Evolutionary conservation across 2,888 invertebrate species (phyloP), one percentile per base, ranked within the genome.

Genomic region (Liodrosophila aerea): DNA sequence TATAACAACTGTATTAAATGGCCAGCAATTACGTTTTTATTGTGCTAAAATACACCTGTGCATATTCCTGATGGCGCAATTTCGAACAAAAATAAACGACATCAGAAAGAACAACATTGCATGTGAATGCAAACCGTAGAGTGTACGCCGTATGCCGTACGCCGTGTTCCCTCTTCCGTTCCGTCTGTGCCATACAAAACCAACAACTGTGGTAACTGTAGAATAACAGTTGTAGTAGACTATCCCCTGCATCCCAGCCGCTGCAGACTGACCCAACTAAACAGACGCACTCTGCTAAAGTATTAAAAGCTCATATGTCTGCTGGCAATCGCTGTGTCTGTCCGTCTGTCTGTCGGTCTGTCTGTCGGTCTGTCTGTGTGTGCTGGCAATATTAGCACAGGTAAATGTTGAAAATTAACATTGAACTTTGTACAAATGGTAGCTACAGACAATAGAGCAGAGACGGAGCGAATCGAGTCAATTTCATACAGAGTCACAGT

Each of bases 11-110:
- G 80, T 72, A 69, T 85, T 80, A 85, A 83, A 85, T 85, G 83
- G 86, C 66, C 68, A 69, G 86, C 81, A 82, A 82, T 82, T 82
- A 82, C 84, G 84, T 84, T 82, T 82, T 82, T 85, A 85, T 82
- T 82, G 86, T 82, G 84, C 81, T 85, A 84, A 81, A 82, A 83
- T 84, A 86, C 81, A 82, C 84, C 81, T 82, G 81, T 85, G 81
- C 84, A 82, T 85, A 82, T 80, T 82, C 86, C 86, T 85, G 84
- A 83, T 85, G 86, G 81, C 81, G 86, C 86, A 82, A 82, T 82
- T 82, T 82, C 86, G 81, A 84, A 82, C 84, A 76, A 85, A 84
- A 82, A 82, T 74, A 82, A 85, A 85, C 77, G 84, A 84, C 74
- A 82, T 82, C 77, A 76, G 81, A 74, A 83, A 85, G 82, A 85